Evolutionary conservation across 2,113 vertebrate species (phyloP).

Genomic region (Leptocoma aspasia): DNA sequence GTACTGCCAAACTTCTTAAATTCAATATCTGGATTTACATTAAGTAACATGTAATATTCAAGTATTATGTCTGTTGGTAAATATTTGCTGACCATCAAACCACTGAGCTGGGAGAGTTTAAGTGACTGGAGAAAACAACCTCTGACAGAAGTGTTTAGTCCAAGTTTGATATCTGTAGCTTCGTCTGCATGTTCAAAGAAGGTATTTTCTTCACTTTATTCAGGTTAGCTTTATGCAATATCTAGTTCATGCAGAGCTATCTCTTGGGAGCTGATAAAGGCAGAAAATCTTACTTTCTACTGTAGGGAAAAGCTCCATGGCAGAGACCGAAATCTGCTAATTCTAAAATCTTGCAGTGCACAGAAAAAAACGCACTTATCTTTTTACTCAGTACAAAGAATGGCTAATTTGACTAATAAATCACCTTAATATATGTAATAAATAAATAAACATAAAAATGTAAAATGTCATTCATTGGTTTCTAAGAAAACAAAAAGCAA

Average conservation of each 20-base stretch:
- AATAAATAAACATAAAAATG: neutral
- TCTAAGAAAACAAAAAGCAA: neutral
- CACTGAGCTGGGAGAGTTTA: neutral
- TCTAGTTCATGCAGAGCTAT: neutral
- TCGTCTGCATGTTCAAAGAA: neutral
- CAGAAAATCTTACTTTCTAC: neutral
- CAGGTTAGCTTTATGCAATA: neutral
- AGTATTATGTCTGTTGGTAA: neutral
- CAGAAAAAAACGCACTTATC: neutral
- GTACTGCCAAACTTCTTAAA: neutral
- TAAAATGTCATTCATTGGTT: neutral
- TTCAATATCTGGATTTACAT: neutral
- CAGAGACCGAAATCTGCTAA: neutral
- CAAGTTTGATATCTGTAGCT: neutral
- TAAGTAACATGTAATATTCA: neutral
- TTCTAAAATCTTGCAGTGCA: neutral
- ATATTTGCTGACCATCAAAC: neutral
- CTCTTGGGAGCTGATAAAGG: neutral
- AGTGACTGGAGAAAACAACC: neutral
- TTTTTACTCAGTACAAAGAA: neutral
- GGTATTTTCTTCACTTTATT: slow-evolving; percentile 12
- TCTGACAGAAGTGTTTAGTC: neutral
- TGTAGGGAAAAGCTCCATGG: neutral
- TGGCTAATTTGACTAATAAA: neutral
- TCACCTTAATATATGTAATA: neutral